Evolutionary conservation across 1,140 invertebrate species (phyloP), one percentile per base, ranked within the genome.

Genomic region (Pseudomyrmex concolor): DNA sequence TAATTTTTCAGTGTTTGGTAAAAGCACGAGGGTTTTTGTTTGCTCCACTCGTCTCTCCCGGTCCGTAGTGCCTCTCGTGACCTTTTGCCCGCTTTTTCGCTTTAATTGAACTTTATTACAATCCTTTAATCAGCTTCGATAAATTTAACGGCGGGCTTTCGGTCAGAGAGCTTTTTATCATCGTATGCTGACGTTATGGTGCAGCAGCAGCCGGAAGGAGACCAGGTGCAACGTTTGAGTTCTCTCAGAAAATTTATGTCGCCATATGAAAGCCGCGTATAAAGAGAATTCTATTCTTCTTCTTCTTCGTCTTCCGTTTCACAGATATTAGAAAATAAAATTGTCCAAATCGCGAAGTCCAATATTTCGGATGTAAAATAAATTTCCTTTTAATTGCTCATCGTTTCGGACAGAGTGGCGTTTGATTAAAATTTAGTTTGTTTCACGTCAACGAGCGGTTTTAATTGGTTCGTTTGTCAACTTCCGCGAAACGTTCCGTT

Each of bases 341-440:
- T 71, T 55, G 43, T 19, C 48, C 13, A 3, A 19, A 12, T 12
- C 64, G 17, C 15, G 4, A 34, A 34, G 34, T 34, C 5, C 34
- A 34, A 7, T 0, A 34, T 34, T 5, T 34, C 51, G 15, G 5
- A 17, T 12, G 7, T 22, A 3, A 17, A 59, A n/a, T 15, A 55
- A 80, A 71, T 50, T 60, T 60, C 15, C 3, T 71, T 80, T 80
- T 71, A 48, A 80, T 80, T 71, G 54, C 19, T 59, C 19, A 13
- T 59, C 43, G 54, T 15, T 48, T 17, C 51, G 43, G 10, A 1
- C 12, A 13, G 54, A 50, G 54, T 10, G 34, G 8, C 19, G 43
- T 50, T 80, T 70, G 54, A 51, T 17, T 60, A 55, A 80, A 80
- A 80, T 71, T 80, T 80, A 80, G 70, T 70, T 78, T 60, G 66